phyloP scores from a whole-genome alignment of 2,113 vertebrate species.

The Aldabrachelys gigantea region DNA sequence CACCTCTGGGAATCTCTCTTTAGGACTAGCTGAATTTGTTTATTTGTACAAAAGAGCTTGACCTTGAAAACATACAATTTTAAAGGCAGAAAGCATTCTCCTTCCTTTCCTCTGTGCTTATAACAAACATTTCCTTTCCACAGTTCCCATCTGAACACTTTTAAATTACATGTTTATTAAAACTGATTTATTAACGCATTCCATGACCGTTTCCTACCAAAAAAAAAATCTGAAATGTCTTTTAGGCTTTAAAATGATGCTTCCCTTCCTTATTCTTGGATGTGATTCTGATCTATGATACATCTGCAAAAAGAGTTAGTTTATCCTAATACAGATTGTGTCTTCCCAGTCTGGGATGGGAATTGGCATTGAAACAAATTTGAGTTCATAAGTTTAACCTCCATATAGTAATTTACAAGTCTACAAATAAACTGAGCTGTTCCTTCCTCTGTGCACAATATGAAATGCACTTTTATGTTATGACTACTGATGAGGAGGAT shows the following conservation, averaged over 20 bases:
- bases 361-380: constrained; percentile 46
- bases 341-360: constrained; percentile 48
- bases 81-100: background rate
- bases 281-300: background rate
- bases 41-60: background rate
- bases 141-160: background rate
- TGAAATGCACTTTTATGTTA: constrained; percentile 41
- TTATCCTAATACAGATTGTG: background rate
- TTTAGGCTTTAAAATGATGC: background rate
- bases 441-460: background rate
- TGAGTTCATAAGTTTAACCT: constrained; percentile 67
- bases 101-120: background rate
- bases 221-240: background rate
- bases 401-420: constrained; percentile 59
- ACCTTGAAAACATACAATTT: background rate
- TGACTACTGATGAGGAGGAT: background rate
- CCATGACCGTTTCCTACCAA: background rate
- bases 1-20: background rate
- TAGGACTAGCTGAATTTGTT: background rate
- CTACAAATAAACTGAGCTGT: constrained; percentile 38
- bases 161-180: background rate
- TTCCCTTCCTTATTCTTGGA: background rate
- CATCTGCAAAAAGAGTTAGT: constrained; percentile 21
- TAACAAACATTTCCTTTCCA: background rate
- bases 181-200: background rate